A percentile compares a stretch with the other conserved stretches of the same genome.
phyloP scores from a whole-genome alignment of 2,797 vertebrate genomes.

The Syngnathus rostellatus region DNA sequence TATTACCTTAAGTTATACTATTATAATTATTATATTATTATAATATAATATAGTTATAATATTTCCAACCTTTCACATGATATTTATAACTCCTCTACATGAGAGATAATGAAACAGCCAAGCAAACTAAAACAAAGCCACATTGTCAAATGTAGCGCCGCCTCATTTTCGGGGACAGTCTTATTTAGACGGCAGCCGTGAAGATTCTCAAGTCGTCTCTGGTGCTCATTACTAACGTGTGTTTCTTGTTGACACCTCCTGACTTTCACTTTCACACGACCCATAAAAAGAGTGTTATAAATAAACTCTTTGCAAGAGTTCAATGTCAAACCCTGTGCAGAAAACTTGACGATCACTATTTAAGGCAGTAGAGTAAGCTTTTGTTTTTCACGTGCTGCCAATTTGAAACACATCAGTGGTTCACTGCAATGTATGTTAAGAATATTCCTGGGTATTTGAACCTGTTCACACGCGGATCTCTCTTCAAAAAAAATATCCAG shows the following conservation, averaged over 20 bases:
- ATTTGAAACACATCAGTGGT: constrained; percentile 24
- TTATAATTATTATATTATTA: too few species aligned
- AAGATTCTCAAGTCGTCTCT: constrained; percentile 45
- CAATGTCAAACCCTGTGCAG: constrained; percentile 29
- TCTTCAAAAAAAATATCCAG: constrained; percentile 37
- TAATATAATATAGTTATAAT: too few species aligned
- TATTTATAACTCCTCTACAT: not conserved
- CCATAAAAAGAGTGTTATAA: constrained; percentile 32
- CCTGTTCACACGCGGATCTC: constrained; percentile 9
- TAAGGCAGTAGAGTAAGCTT: constrained; percentile 21
- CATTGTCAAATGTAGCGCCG: not conserved
- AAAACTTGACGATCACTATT: constrained; percentile 33
- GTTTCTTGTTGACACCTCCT: constrained; percentile 43
- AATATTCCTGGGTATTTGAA: constrained; percentile 48
- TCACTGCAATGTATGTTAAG: constrained; percentile 40
- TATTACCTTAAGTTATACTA: too few species aligned
- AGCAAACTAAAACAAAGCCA: not conserved
- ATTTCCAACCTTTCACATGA: not conserved
- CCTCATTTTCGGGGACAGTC: not conserved
- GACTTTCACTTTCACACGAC: constrained; percentile 29
- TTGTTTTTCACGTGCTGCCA: constrained; percentile 21
- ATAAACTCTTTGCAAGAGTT: constrained; percentile 37
- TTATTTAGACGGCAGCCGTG: not conserved
- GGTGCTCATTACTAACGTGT: constrained; percentile 30
- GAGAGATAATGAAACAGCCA: not conserved